A percentile compares a stretch with the other conserved stretches of the same genome.
phyloP scores from a whole-genome alignment of 64 coral and sea anemone genomes.

The Montipora cactus region DNA sequence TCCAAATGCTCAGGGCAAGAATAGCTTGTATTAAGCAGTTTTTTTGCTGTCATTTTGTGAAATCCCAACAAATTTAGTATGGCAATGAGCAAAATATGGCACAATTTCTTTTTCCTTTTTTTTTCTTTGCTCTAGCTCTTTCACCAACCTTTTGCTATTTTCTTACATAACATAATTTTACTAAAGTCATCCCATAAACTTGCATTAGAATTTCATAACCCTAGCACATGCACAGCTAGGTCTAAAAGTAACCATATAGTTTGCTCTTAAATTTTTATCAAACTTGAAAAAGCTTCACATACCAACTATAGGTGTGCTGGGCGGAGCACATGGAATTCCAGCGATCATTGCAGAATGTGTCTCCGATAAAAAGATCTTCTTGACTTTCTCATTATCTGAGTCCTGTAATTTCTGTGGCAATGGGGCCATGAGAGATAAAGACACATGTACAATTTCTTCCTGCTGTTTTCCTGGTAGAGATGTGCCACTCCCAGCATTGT shows the following conservation, averaged over 20 bases:
- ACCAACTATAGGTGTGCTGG: slow-evolving; percentile 79
- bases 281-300: background rate
- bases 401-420: slow-evolving; percentile 21
- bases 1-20: too few species aligned
- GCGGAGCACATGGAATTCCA: slow-evolving; percentile 83
- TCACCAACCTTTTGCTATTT: too few species aligned
- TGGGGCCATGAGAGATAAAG: background rate
- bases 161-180: too few species aligned
- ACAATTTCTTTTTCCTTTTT: too few species aligned
- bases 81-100: too few species aligned
- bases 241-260: background rate
- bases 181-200: too few species aligned
- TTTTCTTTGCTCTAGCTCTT: too few species aligned
- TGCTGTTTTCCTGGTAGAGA: slow-evolving; percentile 17
- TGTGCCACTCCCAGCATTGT: background rate
- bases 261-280: too few species aligned
- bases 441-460: slow-evolving; percentile 22
- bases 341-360: slow-evolving; percentile 82
- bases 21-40: too few species aligned
- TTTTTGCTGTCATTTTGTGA: too few species aligned
- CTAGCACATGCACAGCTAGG: background rate
- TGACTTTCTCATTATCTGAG: slow-evolving; percentile 50
- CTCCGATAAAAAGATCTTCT: slow-evolving; percentile 84
- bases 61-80: too few species aligned
- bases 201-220: too few species aligned